A percentile compares a stretch with the other conserved stretches of the same genome.
Evolutionary conservation across 2,113 vertebrate species (phyloP).

Genomic region (Eleginops maclovinus): DNA sequence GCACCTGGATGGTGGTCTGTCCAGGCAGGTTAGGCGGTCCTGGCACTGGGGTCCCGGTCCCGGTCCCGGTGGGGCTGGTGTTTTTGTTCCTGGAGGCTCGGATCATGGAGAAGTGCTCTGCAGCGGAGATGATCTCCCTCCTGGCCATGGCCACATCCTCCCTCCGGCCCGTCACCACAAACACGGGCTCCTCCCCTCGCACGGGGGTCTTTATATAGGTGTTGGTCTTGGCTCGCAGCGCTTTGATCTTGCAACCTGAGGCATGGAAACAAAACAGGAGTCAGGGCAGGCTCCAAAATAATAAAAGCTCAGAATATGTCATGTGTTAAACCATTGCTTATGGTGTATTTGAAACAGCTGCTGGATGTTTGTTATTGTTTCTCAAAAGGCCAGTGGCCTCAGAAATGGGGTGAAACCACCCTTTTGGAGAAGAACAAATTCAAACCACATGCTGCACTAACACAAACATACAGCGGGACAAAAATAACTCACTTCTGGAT

Average conservation of each 20-base stretch:
- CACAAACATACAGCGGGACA: slow-evolving; percentile 56
- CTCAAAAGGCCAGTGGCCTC: slow-evolving; percentile 7
- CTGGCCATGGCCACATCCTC: slow-evolving; percentile 98
- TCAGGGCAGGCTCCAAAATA: slow-evolving; percentile 28
- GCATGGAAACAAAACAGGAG: neutral
- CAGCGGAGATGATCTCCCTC: slow-evolving; percentile 97
- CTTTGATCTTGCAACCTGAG: slow-evolving; percentile 98
- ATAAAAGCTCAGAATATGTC: slow-evolving; percentile 22
- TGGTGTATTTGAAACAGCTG: slow-evolving; percentile 32
- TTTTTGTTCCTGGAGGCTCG: slow-evolving; percentile 95
- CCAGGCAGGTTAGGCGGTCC: slow-evolving; percentile 94
- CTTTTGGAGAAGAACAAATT: slow-evolving; percentile 67
- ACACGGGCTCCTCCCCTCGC: slow-evolving; percentile 98
- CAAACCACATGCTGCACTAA: slow-evolving; percentile 77
- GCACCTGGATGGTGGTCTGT: slow-evolving; percentile 98
- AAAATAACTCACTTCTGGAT: slow-evolving; percentile 67
- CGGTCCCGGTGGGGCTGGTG: slow-evolving; percentile 85
- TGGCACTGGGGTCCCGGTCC: slow-evolving; percentile 85
- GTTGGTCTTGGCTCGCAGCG: slow-evolving; percentile 97
- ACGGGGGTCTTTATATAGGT: slow-evolving; percentile 99
- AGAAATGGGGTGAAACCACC: slow-evolving; percentile 40
- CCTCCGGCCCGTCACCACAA: slow-evolving; percentile 96
- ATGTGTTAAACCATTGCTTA: slow-evolving; percentile 17
- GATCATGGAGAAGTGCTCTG: slow-evolving; percentile 98
- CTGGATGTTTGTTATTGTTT: slow-evolving; percentile 46